Evolutionary conservation across 2,888 invertebrate genomes (phyloP).

Genomic region (Nineta flava): DNA sequence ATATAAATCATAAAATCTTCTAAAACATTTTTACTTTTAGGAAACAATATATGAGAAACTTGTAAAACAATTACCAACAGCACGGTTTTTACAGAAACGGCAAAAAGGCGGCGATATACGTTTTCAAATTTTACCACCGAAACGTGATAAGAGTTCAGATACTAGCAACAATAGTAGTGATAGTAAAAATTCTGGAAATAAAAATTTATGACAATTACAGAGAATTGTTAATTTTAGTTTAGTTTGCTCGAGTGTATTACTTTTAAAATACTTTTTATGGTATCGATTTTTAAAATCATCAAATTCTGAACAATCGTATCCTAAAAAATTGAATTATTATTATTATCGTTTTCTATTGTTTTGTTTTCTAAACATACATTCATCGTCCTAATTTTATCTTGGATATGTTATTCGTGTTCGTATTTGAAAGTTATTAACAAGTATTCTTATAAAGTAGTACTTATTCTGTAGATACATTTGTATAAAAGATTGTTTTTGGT

Average conservation of each 20-base stretch:
- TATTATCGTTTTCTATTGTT: too few relatives aligned
- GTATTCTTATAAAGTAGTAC: too few relatives aligned
- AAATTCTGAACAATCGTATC: too few relatives aligned
- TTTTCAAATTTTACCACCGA: conserved; percentile 43
- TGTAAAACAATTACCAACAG: conserved; percentile 27
- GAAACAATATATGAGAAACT: conserved; percentile 40
- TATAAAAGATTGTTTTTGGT: too few relatives aligned
- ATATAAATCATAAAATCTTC: not conserved
- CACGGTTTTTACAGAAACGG: conserved; percentile 45
- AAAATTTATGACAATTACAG: conserved; percentile 5
- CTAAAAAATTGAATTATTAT: too few relatives aligned
- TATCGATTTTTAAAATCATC: conserved; percentile 1
- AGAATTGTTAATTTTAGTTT: not conserved
- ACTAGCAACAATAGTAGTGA: too few relatives aligned
- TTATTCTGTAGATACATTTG: too few relatives aligned
- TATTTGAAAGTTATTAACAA: too few relatives aligned
- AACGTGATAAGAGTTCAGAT: conserved; percentile 15
- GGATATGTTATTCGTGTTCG: too few relatives aligned
- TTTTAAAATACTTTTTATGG: conserved; percentile 14
- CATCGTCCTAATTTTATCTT: too few relatives aligned
- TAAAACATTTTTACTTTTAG: conserved; percentile 26
- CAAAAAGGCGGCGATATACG: conserved; percentile 40
- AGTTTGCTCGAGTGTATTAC: conserved; percentile 7
- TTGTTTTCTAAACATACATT: too few relatives aligned
- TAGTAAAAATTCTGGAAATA: not conserved